Evolutionary conservation across 2,113 vertebrate genomes (phyloP).

Genomic region (Dascyllus trimaculatus): DNA sequence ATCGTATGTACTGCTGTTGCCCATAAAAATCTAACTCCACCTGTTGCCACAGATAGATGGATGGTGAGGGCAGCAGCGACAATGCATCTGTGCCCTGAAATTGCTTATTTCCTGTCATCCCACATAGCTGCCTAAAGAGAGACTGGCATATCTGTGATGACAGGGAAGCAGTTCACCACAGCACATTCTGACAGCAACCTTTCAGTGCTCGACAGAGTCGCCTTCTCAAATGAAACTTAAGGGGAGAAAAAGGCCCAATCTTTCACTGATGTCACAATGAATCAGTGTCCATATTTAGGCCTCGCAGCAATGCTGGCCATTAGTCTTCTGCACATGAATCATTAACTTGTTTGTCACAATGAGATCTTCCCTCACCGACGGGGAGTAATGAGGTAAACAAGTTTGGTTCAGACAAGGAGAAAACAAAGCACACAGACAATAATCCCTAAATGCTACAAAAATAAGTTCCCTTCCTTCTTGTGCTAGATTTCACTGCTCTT

Average conservation of each 20-base stretch:
- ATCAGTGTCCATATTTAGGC: slow-evolving; percentile 59
- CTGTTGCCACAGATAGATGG: slow-evolving; percentile 34
- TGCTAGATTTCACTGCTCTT: no score
- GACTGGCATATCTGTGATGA: slow-evolving; percentile 45
- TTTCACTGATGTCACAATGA: slow-evolving; percentile 13
- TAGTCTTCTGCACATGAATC: slow-evolving; percentile 23
- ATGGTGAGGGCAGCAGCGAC: neutral
- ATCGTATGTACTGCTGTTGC: neutral
- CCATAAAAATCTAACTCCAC: slow-evolving; percentile 24
- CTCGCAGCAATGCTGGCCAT: neutral
- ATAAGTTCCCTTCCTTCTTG: neutral
- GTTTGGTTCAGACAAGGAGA: neutral
- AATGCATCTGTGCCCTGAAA: slow-evolving; percentile 31
- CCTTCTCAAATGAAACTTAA: slow-evolving; percentile 40
- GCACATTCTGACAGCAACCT: slow-evolving; percentile 61
- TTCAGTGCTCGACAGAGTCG: slow-evolving; percentile 29
- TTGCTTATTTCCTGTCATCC: slow-evolving; percentile 49
- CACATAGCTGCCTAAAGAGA: slow-evolving; percentile 26
- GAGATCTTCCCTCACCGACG: neutral
- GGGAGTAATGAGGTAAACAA: neutral
- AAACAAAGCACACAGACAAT: neutral
- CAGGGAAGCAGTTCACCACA: slow-evolving; percentile 31
- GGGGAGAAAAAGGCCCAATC: neutral
- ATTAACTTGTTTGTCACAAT: slow-evolving; percentile 13
- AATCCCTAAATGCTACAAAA: neutral